These are phyloP conservation scores for Clanis bilineata DNA, from an alignment of 2,888 invertebrate species.

Conservation along the genomic window DNA sequence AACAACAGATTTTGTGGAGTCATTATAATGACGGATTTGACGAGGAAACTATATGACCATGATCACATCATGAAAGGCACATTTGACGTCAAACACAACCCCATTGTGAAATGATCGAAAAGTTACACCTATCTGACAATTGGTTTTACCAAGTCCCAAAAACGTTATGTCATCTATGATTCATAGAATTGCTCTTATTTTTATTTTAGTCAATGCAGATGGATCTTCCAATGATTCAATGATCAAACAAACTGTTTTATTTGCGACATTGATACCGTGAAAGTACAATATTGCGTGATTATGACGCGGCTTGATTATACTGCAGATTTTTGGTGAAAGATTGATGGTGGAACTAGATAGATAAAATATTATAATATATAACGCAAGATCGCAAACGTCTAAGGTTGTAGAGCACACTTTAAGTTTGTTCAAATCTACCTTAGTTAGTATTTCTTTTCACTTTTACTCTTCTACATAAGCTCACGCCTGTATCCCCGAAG, in stretches of 20 bases:
- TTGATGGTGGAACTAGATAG: too few species aligned
- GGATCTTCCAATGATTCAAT: not conserved
- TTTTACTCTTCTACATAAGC: too few species aligned
- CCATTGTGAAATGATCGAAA: not conserved
- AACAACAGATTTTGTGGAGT: not conserved
- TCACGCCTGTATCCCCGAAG: too few species aligned
- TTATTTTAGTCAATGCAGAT: not conserved
- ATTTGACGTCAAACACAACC: not conserved
- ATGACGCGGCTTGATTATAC: not conserved
- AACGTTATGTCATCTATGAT: slow-evolving; percentile 5
- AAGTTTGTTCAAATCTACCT: too few species aligned
- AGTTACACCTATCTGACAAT: slow-evolving; percentile 3
- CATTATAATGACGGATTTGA: not conserved
- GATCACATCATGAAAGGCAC: not conserved
- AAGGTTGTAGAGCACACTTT: too few species aligned
- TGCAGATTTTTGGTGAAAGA: too few species aligned
- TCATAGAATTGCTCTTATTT: slow-evolving; percentile 7
- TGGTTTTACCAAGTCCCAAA: slow-evolving; percentile 2
- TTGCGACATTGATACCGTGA: not conserved
- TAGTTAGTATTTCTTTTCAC: too few species aligned
- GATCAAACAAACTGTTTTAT: not conserved
- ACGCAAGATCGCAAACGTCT: too few species aligned
- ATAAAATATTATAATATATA: too few species aligned
- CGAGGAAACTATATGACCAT: not conserved
- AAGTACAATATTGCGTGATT: not conserved